Evolutionary conservation across 1,140 invertebrate species (phyloP), one percentile per base, ranked within the genome.

Genomic region (Meloidogyne exigua): DNA sequence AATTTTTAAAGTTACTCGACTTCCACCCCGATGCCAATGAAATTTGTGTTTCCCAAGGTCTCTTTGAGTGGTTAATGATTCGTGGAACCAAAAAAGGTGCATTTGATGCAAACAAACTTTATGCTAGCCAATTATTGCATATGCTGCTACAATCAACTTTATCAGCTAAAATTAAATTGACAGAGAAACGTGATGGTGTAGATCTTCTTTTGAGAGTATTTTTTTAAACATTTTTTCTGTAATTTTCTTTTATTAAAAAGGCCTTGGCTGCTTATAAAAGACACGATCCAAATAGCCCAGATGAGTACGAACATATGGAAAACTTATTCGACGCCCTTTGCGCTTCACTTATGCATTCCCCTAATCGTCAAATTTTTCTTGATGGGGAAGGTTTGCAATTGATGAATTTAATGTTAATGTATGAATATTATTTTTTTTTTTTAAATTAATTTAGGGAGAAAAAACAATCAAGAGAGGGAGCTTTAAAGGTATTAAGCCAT

Each of bases 301-400:
- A 99, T 88, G 96, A 99, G 88, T 92, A 94, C 84, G 97, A 99
- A 89, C 93, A 95, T 85, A 98, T 99, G 95, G 96, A 98, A 88
- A 99, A 99, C 89, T 89, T 99, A 65, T 99, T 99, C 86, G 93
- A 98, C 87, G 92, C 92, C 80, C 89, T 99, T 18, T 99, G 96
- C 88, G 96, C 95, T 13, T 92, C 94, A 77, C 90, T 99, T 67
- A 93, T 98, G 91, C 91, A 92, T 72, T 89, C 92, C 10, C 88
- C 91, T 71, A 99, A 99, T 89, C 91, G 95, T 77, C 93, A 78
- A 62, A 74, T 75, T 76, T 99, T 99, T 88, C 89, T 99, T 15
- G 91, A 93, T 82, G 95, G 94, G 0, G 95, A 98, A 90, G 95
- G 95, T 11, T 89, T 97, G 23, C 95, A 98, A 88, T 90, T 98